Base-by-base conservation (phyloP, 1,140 invertebrate genomes). In the Plodia interpunctella region DNA sequence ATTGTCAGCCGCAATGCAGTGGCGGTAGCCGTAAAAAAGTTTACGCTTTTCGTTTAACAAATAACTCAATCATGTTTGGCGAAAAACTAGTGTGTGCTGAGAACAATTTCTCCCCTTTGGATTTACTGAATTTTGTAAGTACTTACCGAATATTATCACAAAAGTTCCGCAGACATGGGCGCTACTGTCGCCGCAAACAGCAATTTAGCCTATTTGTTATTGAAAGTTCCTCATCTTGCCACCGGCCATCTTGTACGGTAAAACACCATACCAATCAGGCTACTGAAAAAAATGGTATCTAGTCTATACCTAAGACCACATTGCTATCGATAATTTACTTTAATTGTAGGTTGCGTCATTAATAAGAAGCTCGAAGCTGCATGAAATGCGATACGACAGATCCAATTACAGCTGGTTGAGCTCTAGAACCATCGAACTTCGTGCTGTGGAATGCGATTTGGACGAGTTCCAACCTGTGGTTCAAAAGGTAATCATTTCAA, bases 381-480 rank as follows among this genome's bases (percentile, higher is more conserved):
- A 35, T 15, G 57, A 59, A 5, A 32, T 49, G 38, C 3, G n/a
- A n/a, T 6, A 5, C n/a, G 49, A 54, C 13, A 55, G 53, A 15
- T 58, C 65, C 0, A 69, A 67, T 20, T 73, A 73, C 55, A 61
- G 57, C 17, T 73, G 70, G 70, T 52, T 73, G 13, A 61, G 49
- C 11, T 65, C 70, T 1, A 67, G 61, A 44, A 52, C 30, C 15
- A 13, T 55, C 1, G 28, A 49, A 5, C 38, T 51, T 11, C 3
- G 54, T 25, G 35, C 28, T 17, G 3, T 57, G 3, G 19, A 50
- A 0, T 19, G 55, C 0, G 60, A 60, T 8, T 30, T 73, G 49
- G 67, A 67, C 2, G 21, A 59, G 15, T 63, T 65, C 17, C 66
- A 60, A 53, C 62, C 59, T 21, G 28, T 63, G 2, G 49, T 70